phyloP scores from a whole-genome alignment of 2,797 vertebrate genomes.

The Emydoidea blandingii region DNA sequence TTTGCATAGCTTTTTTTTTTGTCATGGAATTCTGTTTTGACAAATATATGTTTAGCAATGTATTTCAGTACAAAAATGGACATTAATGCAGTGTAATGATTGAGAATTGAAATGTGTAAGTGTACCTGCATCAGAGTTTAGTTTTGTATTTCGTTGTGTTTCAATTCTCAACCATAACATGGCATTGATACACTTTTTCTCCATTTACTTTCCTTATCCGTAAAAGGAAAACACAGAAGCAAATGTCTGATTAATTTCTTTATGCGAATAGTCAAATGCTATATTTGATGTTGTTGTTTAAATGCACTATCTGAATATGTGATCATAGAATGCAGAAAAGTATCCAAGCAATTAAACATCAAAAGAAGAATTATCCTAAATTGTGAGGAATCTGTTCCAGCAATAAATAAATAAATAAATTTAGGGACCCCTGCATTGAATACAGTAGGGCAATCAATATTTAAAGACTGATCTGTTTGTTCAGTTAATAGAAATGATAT shows the following conservation, averaged over 20 bases:
- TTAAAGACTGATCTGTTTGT: background rate
- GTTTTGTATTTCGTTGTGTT: background rate
- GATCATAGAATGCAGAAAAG: background rate
- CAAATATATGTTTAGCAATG: background rate
- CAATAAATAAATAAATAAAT: no score
- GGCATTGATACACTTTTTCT: rapidly evolving
- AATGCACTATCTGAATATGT: background rate
- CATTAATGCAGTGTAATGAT: background rate
- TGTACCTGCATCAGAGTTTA: background rate
- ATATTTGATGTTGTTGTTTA: background rate
- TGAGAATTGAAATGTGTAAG: background rate
- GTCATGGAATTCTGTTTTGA: background rate
- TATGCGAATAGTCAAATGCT: background rate
- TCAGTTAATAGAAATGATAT: background rate
- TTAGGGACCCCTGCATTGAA: background rate
- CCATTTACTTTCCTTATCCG: background rate
- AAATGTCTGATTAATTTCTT: background rate
- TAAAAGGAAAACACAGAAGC: background rate
- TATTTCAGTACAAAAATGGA: background rate
- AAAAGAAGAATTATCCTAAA: background rate
- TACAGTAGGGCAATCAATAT: background rate
- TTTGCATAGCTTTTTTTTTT: background rate
- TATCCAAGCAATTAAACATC: background rate
- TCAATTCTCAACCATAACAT: background rate
- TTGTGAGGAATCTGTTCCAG: background rate